Base-by-base conservation (phyloP, 2,888 invertebrate species). In the Apamea epomidion region DNA sequence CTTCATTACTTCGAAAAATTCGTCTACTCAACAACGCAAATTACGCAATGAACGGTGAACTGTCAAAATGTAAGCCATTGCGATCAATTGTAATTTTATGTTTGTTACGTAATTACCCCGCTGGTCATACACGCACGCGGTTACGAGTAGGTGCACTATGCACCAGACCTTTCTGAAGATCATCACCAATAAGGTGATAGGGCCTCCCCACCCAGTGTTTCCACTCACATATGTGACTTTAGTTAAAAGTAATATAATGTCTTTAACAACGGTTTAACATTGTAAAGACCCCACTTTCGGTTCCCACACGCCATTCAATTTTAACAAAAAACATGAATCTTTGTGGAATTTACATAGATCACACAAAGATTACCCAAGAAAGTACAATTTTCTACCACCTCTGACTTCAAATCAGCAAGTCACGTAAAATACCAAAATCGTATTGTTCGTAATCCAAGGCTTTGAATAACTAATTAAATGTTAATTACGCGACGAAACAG, bases 401-500 rank as follows among this genome's bases (percentile, higher is more conserved):
- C 58, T 25, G 21, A 54, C 18, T 32, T 32, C 45, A 80, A 80
- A 82, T 16, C n/a, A 18, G 82, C 84, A 81, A 81, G 83, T 81
- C 81, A 81, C 51, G 51, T 54, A 1, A 32, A 69, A 77, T 48
- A 62, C 68, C n/a, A 45, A 77, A 83, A 83, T 4, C 14, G 32
- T 42, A 69, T 83, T 69, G 37, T 81, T 77, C 18, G 51, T 45
- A 29, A 77, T 7, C 21, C 64, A 51, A 75, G 25, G 58, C 51
- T 67, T 54, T 29, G 51, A 69, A 81, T 77, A 0, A 60, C 12
- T 68, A 83, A 83, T 62, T 77, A 54, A 45, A 77, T 77, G 42
- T 25, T 83, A 69, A 68, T 83, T 37, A 81, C n/a, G 6, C 12
- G 18, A 60, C 42, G 29, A 60, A 51, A 67, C 25, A 51, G 3